A percentile compares a stretch with the other conserved stretches of the same genome.
Evolutionary conservation across 2,888 invertebrate genomes (phyloP).

Genomic region (Herminia tarsipennalis): DNA sequence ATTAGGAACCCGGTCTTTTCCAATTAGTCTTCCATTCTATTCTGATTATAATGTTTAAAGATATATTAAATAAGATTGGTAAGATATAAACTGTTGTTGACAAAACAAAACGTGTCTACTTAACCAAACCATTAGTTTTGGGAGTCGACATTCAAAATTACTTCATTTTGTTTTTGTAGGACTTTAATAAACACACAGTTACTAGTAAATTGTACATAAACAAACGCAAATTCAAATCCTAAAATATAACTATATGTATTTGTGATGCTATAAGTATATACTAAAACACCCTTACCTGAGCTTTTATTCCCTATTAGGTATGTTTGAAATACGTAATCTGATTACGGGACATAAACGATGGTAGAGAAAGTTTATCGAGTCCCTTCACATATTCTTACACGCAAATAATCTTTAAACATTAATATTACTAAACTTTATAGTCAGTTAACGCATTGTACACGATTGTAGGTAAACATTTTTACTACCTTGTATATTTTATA

Average conservation of each 20-base stretch:
- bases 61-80: no score
- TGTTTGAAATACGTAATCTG: slow-evolving; percentile 14
- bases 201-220: no score
- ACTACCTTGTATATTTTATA: slow-evolving; percentile 69
- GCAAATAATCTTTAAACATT: slow-evolving; percentile 45
- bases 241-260: no score
- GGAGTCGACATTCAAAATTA: no score
- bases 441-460: slow-evolving; percentile 53
- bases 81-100: no score
- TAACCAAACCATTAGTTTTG: no score
- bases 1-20: slow-evolving; percentile 14
- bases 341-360: slow-evolving; percentile 23
- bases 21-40: background rate
- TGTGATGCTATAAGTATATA: no score
- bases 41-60: no score
- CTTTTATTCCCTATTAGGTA: background rate
- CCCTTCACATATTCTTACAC: slow-evolving; percentile 26
- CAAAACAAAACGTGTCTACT: no score
- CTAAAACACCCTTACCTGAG: slow-evolving; percentile 1
- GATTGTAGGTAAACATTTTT: slow-evolving; percentile 61
- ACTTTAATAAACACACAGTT: no score
- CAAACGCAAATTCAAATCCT: no score
- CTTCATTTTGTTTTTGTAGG: no score
- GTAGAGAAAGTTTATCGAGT: slow-evolving; percentile 27
- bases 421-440: slow-evolving; percentile 54